Conservation (phyloP, 2,888 invertebrate species). For the Epistrophe eligans region DNA sequence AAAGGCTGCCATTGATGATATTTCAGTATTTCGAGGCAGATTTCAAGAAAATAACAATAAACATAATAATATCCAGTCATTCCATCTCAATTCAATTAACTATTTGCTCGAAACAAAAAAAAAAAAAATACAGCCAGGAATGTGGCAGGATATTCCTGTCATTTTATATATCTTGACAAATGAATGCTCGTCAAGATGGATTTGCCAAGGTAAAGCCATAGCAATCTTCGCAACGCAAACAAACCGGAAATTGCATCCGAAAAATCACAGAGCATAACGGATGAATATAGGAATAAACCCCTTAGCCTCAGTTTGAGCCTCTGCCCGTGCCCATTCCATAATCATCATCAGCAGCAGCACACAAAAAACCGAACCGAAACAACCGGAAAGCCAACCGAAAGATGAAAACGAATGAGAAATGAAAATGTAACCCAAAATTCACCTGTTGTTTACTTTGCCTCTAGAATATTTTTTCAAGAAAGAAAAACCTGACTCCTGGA, state of each 20-base stretch:
- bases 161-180: conserved; percentile 65
- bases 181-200: conserved; percentile 43
- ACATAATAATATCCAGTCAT: not conserved
- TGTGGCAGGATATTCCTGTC: not conserved
- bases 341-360: not conserved
- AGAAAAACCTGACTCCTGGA: not conserved
- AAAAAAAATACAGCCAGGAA: not conserved
- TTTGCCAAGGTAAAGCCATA: conserved; percentile 35
- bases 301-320: not conserved
- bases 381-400: conserved; percentile 25
- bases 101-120: not conserved
- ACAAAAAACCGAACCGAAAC: not conserved
- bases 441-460: conserved; percentile 66
- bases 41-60: not conserved
- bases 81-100: not conserved
- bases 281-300: conserved; percentile 54
- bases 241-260: conserved; percentile 69
- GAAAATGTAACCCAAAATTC: conserved; percentile 52
- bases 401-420: conserved; percentile 37
- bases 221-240: conserved; percentile 59
- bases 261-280: conserved; percentile 58
- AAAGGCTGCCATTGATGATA: too few species aligned
- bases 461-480: not conserved
- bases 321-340: not conserved
- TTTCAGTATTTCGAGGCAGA: too few species aligned